These are phyloP conservation scores for Hemibagrus wyckioides DNA, from an alignment of 2,113 vertebrate species.

Conservation along the genomic window DNA sequence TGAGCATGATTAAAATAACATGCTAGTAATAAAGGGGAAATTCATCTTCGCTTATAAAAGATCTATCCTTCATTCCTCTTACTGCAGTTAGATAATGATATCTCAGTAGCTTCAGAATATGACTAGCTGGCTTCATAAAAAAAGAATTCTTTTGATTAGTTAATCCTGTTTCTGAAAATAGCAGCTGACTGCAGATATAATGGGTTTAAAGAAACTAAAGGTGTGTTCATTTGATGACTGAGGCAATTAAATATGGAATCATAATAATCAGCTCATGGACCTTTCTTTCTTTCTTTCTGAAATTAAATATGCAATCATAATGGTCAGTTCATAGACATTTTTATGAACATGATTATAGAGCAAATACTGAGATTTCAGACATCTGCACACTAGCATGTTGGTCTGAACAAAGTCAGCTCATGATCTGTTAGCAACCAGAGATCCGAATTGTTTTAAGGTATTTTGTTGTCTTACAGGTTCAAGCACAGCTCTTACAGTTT, in stretches of 20 bases:
- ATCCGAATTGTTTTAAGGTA: not conserved
- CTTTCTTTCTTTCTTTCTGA: too few species aligned
- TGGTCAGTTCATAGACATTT: too few species aligned
- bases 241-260: not conserved
- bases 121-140: not conserved
- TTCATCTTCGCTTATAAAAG: not conserved
- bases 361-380: not conserved
- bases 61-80: not conserved
- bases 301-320: too few species aligned
- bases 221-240: not conserved
- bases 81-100: not conserved
- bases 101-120: not conserved
- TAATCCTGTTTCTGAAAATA: not conserved
- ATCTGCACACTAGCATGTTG: not conserved
- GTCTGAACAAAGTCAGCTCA: not conserved
- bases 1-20: not conserved
- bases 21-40: not conserved
- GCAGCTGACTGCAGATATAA: not conserved
- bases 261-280: not conserved
- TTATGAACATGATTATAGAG: too few species aligned
- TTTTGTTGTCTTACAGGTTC: slow-evolving; percentile 80
- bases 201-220: not conserved
- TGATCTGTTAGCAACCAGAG: not conserved
- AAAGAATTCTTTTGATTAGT: not conserved
- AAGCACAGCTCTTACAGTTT: slow-evolving; percentile 99